phyloP scores from a whole-genome alignment of 2,888 invertebrate genomes.

The Allophyes oxyacanthae region DNA sequence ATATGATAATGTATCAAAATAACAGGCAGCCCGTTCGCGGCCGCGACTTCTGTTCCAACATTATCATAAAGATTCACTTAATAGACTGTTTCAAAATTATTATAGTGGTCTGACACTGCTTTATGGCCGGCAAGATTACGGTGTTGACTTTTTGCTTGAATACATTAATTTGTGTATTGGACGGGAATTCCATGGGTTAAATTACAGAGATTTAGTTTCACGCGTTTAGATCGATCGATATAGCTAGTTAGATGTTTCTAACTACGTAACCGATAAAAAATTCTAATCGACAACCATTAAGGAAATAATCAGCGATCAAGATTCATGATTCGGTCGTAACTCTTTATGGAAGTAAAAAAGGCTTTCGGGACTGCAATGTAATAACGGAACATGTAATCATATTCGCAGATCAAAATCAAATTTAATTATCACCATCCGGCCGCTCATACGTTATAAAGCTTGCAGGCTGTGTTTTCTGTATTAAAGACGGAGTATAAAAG shows the following conservation, averaged over 20 bases:
- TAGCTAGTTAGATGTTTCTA: conserved; percentile 50
- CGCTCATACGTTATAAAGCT: conserved; percentile 68
- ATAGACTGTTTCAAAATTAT: conserved; percentile 88
- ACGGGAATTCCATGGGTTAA: conserved; percentile 64
- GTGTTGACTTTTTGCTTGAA: conserved; percentile 73
- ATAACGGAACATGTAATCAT: conserved; percentile 77
- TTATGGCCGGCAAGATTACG: conserved; percentile 78
- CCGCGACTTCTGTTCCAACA: conserved; percentile 87
- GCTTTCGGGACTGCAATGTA: conserved; percentile 67
- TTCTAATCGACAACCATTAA: conserved; percentile 65
- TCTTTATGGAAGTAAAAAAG: conserved; percentile 68
- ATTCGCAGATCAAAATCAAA: conserved; percentile 81
- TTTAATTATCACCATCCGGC: conserved; percentile 82
- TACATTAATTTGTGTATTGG: conserved; percentile 68
- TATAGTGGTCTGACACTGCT: conserved; percentile 83
- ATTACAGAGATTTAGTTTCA: conserved; percentile 56
- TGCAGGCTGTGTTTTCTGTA: conserved; percentile 72
- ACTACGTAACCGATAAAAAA: conserved; percentile 62
- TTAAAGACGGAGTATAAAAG: conserved; percentile 77
- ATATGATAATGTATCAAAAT: conserved; percentile 90
- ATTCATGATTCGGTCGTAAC: conserved; percentile 68
- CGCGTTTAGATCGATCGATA: conserved; percentile 46
- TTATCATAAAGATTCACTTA: conserved; percentile 89
- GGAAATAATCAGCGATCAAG: conserved; percentile 72
- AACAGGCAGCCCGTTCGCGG: conserved; percentile 84